Conservation (phyloP, 2,797 vertebrate genomes). For the Simalia tracyae region DNA sequence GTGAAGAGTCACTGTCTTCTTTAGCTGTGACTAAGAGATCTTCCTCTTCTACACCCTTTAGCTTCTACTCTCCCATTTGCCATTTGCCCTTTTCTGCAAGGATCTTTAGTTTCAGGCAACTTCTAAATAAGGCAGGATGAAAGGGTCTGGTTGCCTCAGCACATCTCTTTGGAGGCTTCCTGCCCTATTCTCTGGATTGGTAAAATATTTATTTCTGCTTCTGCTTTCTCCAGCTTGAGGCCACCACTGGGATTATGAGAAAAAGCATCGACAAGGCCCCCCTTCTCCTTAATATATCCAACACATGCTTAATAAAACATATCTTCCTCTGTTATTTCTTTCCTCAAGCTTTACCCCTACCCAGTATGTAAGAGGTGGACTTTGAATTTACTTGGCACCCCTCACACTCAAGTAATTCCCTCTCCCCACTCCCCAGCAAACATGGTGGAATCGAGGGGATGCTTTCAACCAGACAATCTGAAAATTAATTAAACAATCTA, state of each 20-base stretch:
- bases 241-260: slow-evolving; percentile 24
- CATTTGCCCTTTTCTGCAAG: slow-evolving; percentile 59
- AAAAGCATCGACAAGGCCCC: neutral
- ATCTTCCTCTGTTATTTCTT: slow-evolving; percentile 6
- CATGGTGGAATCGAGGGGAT: neutral
- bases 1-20: slow-evolving; percentile 46
- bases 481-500: slow-evolving; percentile 53
- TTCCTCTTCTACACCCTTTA: slow-evolving; percentile 65
- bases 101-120: slow-evolving; percentile 55
- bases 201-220: slow-evolving; percentile 66
- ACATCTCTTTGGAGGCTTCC: slow-evolving; percentile 51
- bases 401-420: neutral
- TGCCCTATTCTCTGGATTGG: slow-evolving; percentile 61
- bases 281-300: neutral
- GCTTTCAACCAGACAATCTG: slow-evolving; percentile 18
- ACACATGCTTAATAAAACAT: neutral
- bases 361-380: neutral
- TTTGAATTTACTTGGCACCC: neutral
- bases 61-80: slow-evolving; percentile 64
- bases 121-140: slow-evolving; percentile 65
- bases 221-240: slow-evolving; percentile 48
- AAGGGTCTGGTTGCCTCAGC: slow-evolving; percentile 58
- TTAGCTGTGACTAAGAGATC: slow-evolving; percentile 45
- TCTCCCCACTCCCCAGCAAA: neutral
- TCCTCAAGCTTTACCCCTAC: neutral